Evolutionary conservation across 2,888 invertebrate genomes (phyloP).

Genomic region (Boloria selene): DNA sequence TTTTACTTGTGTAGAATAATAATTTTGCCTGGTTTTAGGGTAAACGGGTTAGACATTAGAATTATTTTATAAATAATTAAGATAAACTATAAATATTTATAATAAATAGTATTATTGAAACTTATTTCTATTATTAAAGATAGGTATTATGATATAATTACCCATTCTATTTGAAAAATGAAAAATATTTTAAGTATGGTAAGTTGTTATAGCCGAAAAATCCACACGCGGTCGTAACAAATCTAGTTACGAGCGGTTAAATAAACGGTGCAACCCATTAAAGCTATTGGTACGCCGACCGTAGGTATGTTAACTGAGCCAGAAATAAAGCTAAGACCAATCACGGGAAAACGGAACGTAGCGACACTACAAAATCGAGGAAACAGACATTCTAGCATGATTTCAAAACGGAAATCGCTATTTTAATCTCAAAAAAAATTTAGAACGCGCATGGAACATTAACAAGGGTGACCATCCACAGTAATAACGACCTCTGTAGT

Average conservation of each 20-base stretch:
- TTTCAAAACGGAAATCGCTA: conserved; percentile 23
- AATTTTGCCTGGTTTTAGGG: no score
- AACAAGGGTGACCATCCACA: conserved; percentile 53
- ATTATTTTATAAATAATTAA: no score
- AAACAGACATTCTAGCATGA: conserved; percentile 26
- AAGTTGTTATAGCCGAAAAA: conserved; percentile 64
- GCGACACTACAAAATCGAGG: conserved; percentile 38
- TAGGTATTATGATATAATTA: not conserved
- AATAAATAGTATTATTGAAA: no score
- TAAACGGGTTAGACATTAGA: no score
- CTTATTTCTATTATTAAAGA: no score
- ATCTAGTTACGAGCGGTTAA: conserved; percentile 76
- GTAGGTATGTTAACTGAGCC: conserved; percentile 59
- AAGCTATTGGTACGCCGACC: conserved; percentile 61
- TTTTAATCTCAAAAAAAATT: conserved; percentile 21
- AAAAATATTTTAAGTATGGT: conserved; percentile 47
- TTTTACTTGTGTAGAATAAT: no score
- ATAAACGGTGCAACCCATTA: conserved; percentile 75
- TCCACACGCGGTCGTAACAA: conserved; percentile 70
- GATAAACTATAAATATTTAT: no score
- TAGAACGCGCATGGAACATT: not conserved
- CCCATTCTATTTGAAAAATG: conserved; percentile 16
- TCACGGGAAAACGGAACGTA: conserved; percentile 47
- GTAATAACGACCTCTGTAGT: conserved; percentile 69
- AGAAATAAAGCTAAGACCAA: conserved; percentile 73